These are phyloP conservation scores for Lerema accius DNA, from an alignment of 1,140 invertebrate genomes.

Conservation along the genomic window DNA sequence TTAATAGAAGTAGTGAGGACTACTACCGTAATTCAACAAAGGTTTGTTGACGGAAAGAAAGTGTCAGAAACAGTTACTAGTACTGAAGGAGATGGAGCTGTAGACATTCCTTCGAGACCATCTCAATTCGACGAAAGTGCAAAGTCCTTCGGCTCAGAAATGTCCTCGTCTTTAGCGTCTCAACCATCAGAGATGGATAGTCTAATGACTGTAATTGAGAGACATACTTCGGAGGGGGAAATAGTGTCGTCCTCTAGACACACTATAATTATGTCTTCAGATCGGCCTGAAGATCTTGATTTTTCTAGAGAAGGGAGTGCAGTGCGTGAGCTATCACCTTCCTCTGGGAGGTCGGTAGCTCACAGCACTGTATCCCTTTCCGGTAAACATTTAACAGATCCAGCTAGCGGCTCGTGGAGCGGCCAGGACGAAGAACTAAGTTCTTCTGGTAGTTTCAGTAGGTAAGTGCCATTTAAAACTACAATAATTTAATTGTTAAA, in stretches of 20 bases:
- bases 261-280: conserved; percentile 61
- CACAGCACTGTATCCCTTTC: conserved; percentile 73
- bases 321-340: conserved; percentile 79
- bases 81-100: conserved; percentile 71
- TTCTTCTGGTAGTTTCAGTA: conserved; percentile 81
- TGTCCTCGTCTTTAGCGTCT: conserved; percentile 80
- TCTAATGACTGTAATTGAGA: conserved; percentile 79
- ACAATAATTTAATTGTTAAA: too few species aligned
- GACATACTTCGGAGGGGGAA: conserved; percentile 61
- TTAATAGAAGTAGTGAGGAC: conserved; percentile 82
- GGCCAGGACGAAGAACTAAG: conserved; percentile 81
- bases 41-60: conserved; percentile 81
- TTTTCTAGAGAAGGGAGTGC: conserved; percentile 69
- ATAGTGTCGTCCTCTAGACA: conserved; percentile 65
- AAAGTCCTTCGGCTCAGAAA: conserved; percentile 78
- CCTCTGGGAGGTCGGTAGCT: conserved; percentile 78
- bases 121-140: conserved; percentile 64
- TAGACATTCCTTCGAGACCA: conserved; percentile 69
- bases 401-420: conserved; percentile 81
- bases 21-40: conserved; percentile 82
- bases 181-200: conserved; percentile 81
- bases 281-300: conserved; percentile 74
- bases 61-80: conserved; percentile 82
- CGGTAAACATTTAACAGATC: conserved; percentile 83
- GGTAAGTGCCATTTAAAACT: conserved; percentile 65